phyloP scores from a whole-genome alignment of 2,797 vertebrate species.

The Adelosebastes latens region DNA sequence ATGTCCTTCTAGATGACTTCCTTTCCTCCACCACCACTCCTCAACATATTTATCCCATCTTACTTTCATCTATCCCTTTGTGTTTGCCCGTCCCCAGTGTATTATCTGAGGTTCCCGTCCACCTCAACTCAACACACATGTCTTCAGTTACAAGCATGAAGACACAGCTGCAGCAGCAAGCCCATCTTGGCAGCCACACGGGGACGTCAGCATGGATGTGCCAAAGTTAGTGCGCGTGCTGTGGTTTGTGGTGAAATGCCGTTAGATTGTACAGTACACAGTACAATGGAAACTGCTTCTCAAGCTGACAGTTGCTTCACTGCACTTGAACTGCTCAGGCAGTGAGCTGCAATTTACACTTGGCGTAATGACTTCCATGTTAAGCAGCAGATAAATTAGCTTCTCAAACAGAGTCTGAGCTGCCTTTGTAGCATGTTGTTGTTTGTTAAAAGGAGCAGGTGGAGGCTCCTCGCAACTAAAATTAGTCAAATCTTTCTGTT shows the following conservation, averaged over 20 bases:
- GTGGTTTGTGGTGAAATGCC: conserved; percentile 9
- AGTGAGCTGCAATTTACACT: background rate
- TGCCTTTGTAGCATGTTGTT: background rate
- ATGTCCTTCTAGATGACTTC: background rate
- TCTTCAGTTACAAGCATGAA: conserved; percentile 15
- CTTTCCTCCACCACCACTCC: background rate
- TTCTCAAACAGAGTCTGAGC: background rate
- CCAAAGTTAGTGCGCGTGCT: conserved; percentile 14
- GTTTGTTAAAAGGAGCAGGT: background rate
- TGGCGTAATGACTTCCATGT: background rate
- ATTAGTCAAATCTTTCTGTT: background rate
- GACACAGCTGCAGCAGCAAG: conserved; percentile 29
- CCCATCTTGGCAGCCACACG: conserved; percentile 23
- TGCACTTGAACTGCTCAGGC: background rate
- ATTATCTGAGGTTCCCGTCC: background rate
- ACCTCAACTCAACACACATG: conserved; percentile 17
- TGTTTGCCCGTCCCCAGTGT: background rate
- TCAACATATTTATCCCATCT: background rate
- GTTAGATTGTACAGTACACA: background rate
- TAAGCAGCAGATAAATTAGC: background rate
- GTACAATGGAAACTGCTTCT: conserved; percentile 12
- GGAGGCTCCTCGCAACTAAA: background rate
- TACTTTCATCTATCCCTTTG: background rate
- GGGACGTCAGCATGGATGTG: background rate
- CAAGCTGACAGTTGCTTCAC: conserved; percentile 14